Base-by-base conservation (phyloP, 2,797 vertebrate genomes). In the Pipistrellus pipistrellus region DNA sequence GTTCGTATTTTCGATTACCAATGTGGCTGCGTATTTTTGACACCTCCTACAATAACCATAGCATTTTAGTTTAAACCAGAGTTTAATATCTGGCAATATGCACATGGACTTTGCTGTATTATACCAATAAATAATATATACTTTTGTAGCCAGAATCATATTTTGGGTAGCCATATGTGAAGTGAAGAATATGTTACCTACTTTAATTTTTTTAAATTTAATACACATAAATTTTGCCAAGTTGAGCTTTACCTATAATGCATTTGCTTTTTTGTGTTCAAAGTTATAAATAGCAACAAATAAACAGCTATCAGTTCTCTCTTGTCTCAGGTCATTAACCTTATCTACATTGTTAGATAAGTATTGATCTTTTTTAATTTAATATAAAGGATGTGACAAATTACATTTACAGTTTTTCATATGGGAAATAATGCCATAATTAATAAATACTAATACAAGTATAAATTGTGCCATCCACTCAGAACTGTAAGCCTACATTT, bases 131-230 rank as follows among this genome's bases (percentile, higher is more conserved):
- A 30, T 80, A 72, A 68, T 41, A 84, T 6, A 72, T 32, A 30
- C 32, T 78, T 88, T 46, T 14, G 3, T 41, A 62, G 82, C 75
- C 38, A 41, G 53, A 84, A 82, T 73, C n/a, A 21, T 66, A 89
- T 64, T 93, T 84, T 85, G 21, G 11, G 5, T 66, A 77, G 25
- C 21, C 55, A 68, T 64, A 91, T 89, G n/a, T 41, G 27, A 94
- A 64, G 20, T 88, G 30, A 93, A 76, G 35, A 82, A 48, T 84
- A 25, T 83, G 17, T 51, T 93, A 85, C 23, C 25, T 80, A 38
- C 75, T 94, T 91, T 21, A 51, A 89, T 30, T 83, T 72, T 46
- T 55, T 55, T 21, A 1, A 41, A 68, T 81, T 32, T 51, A 55
- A 44, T 57, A n/a, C 18, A 73, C 71, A 7, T 83, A 30, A 25